Base-by-base conservation (phyloP, 2,888 invertebrate species). In the Acleris cristana region DNA sequence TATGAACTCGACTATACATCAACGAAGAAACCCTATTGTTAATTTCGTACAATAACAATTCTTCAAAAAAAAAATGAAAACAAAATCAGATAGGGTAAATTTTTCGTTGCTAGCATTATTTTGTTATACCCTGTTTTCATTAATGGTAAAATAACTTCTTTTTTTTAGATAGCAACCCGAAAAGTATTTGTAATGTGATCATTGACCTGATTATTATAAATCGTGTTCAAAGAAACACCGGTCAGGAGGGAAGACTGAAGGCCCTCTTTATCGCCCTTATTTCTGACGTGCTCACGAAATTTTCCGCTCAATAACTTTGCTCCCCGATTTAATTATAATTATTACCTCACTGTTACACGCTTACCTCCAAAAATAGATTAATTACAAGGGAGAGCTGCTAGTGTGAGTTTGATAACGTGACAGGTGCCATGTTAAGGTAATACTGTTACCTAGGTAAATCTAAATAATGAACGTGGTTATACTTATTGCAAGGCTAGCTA, bases 231-330 rank as follows among this genome's bases (percentile, higher is more conserved):
- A 69, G 64, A 60, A 71, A 64, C 49, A 53, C 58, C 64, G 70
- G 71, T 69, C 72, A 71, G 68, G 63, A 70, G 65, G 66, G 55
- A 67, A 65, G 67, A 57, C 58, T 58, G 64, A 67, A 61, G 61
- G 53, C 63, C 68, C 69, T 70, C 72, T 72, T 76, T 72, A 70
- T 70, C 66, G 55, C 69, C 67, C 72, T 72, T 73, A 75, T 75
- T 79, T 73, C 64, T 67, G 73, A 73, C 68, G 69, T 71, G 68
- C 71, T 73, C 74, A 76, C 74, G 74, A 73, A 74, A 79, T 78
- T 79, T 77, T 78, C 78, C 74, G 75, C 74, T 76, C 75, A 70
- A 78, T 79, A 77, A 77, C 73, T 71, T 74, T 70, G 69, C 71
- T 69, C 65, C 58, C 63, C 61, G 19, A 63, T 65, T 69, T 64